Conservation (phyloP, 2,113 vertebrate genomes). For the Dascyllus trimaculatus region DNA sequence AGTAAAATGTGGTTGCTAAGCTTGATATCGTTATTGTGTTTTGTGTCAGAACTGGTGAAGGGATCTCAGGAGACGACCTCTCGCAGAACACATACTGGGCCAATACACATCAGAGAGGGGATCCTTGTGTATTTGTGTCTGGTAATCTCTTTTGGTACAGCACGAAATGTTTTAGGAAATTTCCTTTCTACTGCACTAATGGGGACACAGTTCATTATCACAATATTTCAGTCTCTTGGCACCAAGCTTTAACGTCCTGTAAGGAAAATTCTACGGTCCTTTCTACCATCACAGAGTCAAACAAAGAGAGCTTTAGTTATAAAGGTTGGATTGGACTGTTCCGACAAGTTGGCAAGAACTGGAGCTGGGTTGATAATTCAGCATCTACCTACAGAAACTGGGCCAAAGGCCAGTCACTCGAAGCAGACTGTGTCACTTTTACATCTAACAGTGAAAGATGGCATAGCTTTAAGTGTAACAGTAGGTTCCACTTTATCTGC, state of each 20-base stretch:
- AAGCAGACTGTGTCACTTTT: slow-evolving; percentile 32
- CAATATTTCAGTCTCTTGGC: background rate
- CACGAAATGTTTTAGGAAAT: background rate
- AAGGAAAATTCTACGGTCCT: rapidly evolving
- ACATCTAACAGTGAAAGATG: rapidly evolving
- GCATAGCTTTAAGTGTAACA: background rate
- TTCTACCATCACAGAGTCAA: background rate
- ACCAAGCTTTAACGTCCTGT: background rate
- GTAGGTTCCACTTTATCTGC: background rate
- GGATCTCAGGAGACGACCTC: slow-evolving; percentile 1
- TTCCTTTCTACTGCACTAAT: background rate
- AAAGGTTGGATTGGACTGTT: slow-evolving; percentile 45
- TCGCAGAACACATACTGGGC: background rate
- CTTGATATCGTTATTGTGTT: background rate
- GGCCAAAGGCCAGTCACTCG: background rate
- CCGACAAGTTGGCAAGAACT: background rate
- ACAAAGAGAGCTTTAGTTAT: rapidly evolving
- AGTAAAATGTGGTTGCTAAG: background rate
- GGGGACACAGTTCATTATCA: rapidly evolving
- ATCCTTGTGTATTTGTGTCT: background rate
- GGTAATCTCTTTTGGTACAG: slow-evolving; percentile 4
- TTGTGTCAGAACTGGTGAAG: slow-evolving; percentile 46
- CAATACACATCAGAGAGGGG: rapidly evolving
- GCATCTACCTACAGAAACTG: background rate
- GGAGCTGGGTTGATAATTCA: slow-evolving; percentile 5